A percentile compares a stretch with the other conserved stretches of the same genome.
Evolutionary conservation across 2,888 invertebrate species (phyloP).

Genomic region (Pachymerium ferrugineum): DNA sequence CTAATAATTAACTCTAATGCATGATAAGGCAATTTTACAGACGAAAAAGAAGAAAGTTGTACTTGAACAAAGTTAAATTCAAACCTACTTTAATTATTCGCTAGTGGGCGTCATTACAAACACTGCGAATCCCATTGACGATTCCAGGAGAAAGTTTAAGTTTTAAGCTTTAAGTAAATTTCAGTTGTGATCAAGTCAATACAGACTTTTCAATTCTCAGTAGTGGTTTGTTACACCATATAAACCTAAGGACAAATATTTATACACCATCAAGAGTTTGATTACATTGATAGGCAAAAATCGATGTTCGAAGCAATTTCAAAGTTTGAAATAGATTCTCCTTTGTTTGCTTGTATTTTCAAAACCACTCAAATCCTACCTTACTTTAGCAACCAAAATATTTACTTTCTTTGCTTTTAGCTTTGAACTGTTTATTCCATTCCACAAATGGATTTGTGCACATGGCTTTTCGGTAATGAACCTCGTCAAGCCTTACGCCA

Average conservation of each 20-base stretch:
- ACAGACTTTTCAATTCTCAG: no score
- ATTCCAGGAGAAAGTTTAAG: no score
- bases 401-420: slow-evolving; percentile 1
- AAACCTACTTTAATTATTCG: neutral
- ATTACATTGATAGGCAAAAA: neutral
- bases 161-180: no score
- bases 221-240: neutral
- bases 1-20: neutral
- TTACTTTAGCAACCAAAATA: neutral
- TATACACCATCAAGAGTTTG: slow-evolving; percentile 9
- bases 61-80: neutral
- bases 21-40: no score
- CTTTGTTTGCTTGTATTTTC: neutral
- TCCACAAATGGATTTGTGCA: neutral
- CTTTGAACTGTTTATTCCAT: slow-evolving; percentile 3
- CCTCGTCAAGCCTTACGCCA: neutral
- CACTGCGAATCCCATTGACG: no score
- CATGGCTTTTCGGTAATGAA: slow-evolving; percentile 13
- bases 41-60: no score
- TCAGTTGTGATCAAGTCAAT: no score
- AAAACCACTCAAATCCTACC: neutral
- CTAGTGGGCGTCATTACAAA: no score
- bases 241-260: slow-evolving; percentile 10
- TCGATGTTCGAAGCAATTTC: neutral
- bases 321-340: no score